Conservation (phyloP, 2,797 vertebrate species). For the Phoeniculus purpureus region DNA sequence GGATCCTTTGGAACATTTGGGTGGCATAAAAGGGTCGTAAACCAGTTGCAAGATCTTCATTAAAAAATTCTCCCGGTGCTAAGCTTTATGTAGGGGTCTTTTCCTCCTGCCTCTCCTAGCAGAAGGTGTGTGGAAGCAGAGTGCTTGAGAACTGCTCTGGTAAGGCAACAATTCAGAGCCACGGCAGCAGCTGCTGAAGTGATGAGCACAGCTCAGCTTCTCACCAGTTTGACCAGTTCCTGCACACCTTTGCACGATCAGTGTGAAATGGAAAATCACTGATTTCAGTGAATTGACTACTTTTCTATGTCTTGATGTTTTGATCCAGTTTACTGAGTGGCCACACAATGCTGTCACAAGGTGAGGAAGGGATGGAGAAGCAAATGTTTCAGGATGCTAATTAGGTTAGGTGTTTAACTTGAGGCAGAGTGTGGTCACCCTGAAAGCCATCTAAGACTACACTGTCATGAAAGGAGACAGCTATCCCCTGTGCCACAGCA, state of each 20-base stretch:
- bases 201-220: not conserved
- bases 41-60: not conserved
- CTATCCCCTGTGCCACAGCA: not conserved
- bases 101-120: not conserved
- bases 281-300: not conserved
- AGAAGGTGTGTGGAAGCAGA: not conserved
- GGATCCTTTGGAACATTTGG: not conserved
- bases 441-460: not conserved
- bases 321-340: not conserved
- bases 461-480: not conserved
- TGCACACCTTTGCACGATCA: not conserved
- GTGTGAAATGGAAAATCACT: not conserved
- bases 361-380: not conserved
- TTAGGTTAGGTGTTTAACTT: not conserved
- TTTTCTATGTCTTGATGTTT: not conserved
- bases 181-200: not conserved
- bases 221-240: not conserved
- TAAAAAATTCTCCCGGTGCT: not conserved
- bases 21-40: constrained; percentile 7
- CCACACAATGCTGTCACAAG: not conserved
- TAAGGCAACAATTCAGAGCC: not conserved
- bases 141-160: not conserved
- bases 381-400: not conserved
- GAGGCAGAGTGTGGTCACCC: not conserved
- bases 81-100: not conserved